Evolutionary conservation across 2,113 vertebrate species (phyloP).

Genomic region (Tupaia tana): DNA sequence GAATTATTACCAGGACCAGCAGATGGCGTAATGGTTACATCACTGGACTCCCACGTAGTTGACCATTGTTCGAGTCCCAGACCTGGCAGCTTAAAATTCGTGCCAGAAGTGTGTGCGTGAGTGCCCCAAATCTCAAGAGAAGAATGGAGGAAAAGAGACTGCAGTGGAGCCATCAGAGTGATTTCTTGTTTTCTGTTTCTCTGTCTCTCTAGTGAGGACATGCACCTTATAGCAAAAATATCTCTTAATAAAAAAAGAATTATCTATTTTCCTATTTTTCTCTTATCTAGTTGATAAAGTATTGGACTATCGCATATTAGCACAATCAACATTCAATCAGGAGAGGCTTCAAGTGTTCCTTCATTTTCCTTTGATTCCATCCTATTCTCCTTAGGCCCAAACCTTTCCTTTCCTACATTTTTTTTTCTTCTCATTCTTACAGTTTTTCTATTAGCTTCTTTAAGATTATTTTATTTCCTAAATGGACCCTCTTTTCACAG

Average conservation of each 20-base stretch:
- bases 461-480: slow-evolving; percentile 49
- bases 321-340: background rate
- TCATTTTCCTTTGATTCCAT: background rate
- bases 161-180: no score
- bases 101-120: no score
- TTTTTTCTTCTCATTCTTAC: background rate
- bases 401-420: background rate
- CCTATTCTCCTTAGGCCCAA: background rate
- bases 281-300: background rate
- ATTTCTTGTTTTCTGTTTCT: no score
- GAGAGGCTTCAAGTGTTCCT: background rate
- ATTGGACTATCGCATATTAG: background rate
- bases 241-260: background rate
- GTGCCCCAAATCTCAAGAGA: no score
- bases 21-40: no score
- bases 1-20: background rate
- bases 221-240: no score
- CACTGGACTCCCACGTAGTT: no score
- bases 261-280: slow-evolving; percentile 12
- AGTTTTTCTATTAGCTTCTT: slow-evolving; percentile 32
- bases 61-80: no score
- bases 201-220: no score
- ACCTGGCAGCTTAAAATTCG: no score
- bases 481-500: background rate
- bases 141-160: no score